Evolutionary conservation across 2,888 invertebrate genomes (phyloP).

Genomic region (Eulithis prunata): DNA sequence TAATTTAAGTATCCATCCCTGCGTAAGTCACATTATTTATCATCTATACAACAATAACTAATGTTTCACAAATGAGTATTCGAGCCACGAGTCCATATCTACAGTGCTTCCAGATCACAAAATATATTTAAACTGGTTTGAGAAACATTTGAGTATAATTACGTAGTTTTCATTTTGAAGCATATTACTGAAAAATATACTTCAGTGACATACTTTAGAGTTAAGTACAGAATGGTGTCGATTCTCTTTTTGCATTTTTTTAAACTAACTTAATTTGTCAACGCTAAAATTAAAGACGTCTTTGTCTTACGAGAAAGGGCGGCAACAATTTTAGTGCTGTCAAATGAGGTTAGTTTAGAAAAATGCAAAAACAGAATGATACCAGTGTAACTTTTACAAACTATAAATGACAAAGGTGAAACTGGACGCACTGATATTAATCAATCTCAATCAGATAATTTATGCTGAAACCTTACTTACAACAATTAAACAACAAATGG

Average conservation of each 20-base stretch:
- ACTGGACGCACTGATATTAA: conserved; percentile 16
- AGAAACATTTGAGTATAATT: not conserved
- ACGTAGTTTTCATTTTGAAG: not conserved
- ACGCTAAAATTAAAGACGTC: no score
- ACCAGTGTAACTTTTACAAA: no score
- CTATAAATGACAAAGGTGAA: not conserved
- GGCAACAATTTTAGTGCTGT: no score
- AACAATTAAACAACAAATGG: conserved; percentile 75
- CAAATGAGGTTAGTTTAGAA: no score
- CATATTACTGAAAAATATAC: no score
- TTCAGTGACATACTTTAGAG: no score
- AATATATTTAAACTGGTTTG: not conserved
- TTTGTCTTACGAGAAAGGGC: no score
- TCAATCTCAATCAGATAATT: conserved; percentile 75
- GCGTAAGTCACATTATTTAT: conserved; percentile 85
- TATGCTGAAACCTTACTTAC: conserved; percentile 80
- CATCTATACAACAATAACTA: conserved; percentile 83
- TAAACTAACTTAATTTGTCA: no score
- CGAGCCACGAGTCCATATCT: conserved; percentile 65
- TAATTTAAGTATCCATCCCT: conserved; percentile 86
- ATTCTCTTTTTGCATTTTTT: no score
- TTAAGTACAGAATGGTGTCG: no score
- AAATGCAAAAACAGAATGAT: no score
- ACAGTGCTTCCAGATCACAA: conserved; percentile 37
- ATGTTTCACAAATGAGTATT: conserved; percentile 82